phyloP scores from a whole-genome alignment of 2,888 invertebrate species.

The Nowickia ferox region DNA sequence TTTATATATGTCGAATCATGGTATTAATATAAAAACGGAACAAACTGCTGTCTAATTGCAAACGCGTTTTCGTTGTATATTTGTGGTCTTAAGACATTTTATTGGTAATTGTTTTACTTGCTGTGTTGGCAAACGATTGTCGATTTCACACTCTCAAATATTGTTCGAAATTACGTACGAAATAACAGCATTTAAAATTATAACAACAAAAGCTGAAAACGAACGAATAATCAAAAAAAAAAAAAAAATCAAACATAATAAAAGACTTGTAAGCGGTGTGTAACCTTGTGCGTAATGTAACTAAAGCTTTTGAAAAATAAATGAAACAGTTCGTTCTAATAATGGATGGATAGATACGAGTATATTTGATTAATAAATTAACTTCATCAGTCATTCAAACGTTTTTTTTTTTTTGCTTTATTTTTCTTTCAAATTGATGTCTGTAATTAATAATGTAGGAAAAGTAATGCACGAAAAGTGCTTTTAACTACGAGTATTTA shows the following conservation, averaged over 20 bases:
- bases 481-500: slow-evolving; percentile 14
- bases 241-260: slow-evolving; percentile 29
- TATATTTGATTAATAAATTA: slow-evolving; percentile 59
- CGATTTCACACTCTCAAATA: slow-evolving; percentile 67
- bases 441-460: slow-evolving; percentile 17
- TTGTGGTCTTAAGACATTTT: slow-evolving; percentile 61
- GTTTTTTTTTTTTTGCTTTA: background rate
- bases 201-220: slow-evolving; percentile 20
- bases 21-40: no score
- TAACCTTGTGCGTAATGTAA: slow-evolving; percentile 71
- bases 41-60: slow-evolving; percentile 12
- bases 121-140: slow-evolving; percentile 58
- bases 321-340: slow-evolving; percentile 41
- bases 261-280: slow-evolving; percentile 50
- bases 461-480: background rate
- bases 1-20: no score
- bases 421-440: slow-evolving; percentile 13
- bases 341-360: slow-evolving; percentile 23
- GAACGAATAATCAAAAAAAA: slow-evolving; percentile 11
- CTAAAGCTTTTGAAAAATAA: slow-evolving; percentile 39
- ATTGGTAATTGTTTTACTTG: slow-evolving; percentile 68
- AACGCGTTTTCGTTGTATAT: slow-evolving; percentile 6
- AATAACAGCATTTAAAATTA: slow-evolving; percentile 12
- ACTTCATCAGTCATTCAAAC: slow-evolving; percentile 41
- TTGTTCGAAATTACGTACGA: slow-evolving; percentile 6